phyloP scores from a whole-genome alignment of 2,797 vertebrate species.

The Buphagus erythrorhynchus region DNA sequence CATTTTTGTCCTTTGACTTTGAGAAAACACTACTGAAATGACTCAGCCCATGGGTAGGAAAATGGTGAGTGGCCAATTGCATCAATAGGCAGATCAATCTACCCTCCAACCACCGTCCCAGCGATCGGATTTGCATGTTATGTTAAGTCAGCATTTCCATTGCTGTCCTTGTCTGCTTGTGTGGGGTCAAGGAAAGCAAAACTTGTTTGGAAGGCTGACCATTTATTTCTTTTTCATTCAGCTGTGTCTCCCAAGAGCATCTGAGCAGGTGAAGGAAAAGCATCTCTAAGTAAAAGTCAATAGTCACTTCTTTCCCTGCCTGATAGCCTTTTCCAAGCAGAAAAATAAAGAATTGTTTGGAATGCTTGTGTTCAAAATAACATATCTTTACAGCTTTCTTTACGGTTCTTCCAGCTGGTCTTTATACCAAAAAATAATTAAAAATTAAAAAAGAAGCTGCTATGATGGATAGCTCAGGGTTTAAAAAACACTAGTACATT shows the following conservation, averaged over 20 bases:
- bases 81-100: constrained; percentile 59
- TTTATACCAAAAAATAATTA: fast-evolving
- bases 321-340: neutral
- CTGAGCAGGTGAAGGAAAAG: neutral
- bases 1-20: constrained; percentile 41
- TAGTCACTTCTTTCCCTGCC: neutral
- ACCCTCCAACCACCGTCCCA: neutral
- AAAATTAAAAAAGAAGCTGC: neutral
- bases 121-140: neutral
- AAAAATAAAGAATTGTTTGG: neutral
- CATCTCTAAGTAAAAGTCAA: neutral
- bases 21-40: constrained; percentile 23
- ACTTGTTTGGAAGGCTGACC: neutral
- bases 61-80: constrained; percentile 18
- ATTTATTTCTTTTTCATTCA: neutral
- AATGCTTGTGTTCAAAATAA: neutral
- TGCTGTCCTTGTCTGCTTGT: neutral
- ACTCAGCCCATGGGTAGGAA: constrained; percentile 67
- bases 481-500: neutral
- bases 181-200: neutral
- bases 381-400: neutral
- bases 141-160: constrained; percentile 40
- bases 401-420: neutral
- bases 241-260: fast-evolving
- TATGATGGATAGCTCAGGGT: neutral